These are phyloP conservation scores for Melanotaenia boesemani DNA, from an alignment of 2,797 vertebrate species.

Conservation along the genomic window DNA sequence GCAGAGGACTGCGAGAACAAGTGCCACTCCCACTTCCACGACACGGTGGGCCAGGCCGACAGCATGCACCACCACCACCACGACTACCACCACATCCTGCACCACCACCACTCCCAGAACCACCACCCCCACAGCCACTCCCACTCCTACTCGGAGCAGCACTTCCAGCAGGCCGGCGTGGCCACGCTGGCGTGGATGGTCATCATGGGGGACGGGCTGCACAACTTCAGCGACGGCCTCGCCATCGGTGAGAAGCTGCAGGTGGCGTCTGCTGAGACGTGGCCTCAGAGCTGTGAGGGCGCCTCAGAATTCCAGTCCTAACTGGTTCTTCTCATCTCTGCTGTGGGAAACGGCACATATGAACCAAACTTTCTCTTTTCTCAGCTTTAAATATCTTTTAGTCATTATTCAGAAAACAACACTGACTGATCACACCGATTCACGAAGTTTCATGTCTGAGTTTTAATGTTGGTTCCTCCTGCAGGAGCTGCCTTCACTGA, in stretches of 20 bases:
- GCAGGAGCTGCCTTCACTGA: constrained; percentile 96
- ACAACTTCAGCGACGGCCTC: constrained; percentile 97
- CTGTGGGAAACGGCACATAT: too few relatives aligned
- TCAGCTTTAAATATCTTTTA: too few relatives aligned
- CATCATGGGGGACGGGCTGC: constrained; percentile 97
- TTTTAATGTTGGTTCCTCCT: background rate
- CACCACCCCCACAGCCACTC: constrained; percentile 97
- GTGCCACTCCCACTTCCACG: constrained; percentile 97
- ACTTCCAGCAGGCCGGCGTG: constrained; percentile 93
- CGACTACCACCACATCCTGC: constrained; percentile 98
- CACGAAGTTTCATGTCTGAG: too few relatives aligned
- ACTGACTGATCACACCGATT: too few relatives aligned
- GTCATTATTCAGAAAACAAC: too few relatives aligned
- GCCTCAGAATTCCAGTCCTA: background rate
- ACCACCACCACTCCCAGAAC: constrained; percentile 99
- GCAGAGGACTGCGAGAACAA: constrained; percentile 96
- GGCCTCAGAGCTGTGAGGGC: too few relatives aligned
- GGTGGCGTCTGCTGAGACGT: too few relatives aligned
- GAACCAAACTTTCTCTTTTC: too few relatives aligned
- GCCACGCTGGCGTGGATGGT: constrained; percentile 98
- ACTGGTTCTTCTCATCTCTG: background rate
- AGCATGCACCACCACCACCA: constrained; percentile 96
- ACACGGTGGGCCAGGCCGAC: constrained; percentile 94
- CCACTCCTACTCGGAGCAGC: constrained; percentile 91
- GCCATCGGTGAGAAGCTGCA: constrained; percentile 78